phyloP scores from a whole-genome alignment of 2,797 vertebrate genomes.

The Graptemys geographica region DNA sequence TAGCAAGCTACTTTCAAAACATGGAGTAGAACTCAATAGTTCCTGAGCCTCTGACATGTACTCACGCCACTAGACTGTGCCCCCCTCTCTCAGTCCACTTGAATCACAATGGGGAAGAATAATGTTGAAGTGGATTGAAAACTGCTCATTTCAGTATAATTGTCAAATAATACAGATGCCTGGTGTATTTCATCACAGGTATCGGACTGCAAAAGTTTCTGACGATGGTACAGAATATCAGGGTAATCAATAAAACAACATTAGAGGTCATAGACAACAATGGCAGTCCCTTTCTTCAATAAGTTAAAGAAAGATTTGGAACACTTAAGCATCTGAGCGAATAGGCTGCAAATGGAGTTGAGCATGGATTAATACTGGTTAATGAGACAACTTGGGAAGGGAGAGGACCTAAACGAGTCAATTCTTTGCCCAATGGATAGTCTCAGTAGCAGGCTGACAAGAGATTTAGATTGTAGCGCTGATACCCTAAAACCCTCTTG shows the following conservation, averaged over 20 bases:
- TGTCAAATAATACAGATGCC: neutral
- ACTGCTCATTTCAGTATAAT: neutral
- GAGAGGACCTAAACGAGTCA: slow-evolving; percentile 1
- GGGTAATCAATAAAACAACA: neutral
- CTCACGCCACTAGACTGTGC: neutral
- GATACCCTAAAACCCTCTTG: slow-evolving; percentile 23
- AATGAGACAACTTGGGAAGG: neutral
- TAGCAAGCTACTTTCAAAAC: neutral
- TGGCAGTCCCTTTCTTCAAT: neutral
- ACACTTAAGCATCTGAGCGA: neutral
- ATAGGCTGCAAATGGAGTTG: slow-evolving; percentile 42
- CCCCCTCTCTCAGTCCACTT: neutral
- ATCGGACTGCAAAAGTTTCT: fast-evolving
- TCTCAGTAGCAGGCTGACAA: neutral
- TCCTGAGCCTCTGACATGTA: neutral
- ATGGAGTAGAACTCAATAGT: neutral
- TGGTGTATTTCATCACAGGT: neutral
- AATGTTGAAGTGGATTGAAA: fast-evolving
- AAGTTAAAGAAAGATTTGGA: neutral
- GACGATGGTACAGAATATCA: neutral
- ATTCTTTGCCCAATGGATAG: slow-evolving; percentile 21
- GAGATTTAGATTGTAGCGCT: slow-evolving; percentile 14
- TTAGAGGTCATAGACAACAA: neutral
- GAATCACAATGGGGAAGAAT: neutral
- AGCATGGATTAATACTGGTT: neutral